phyloP scores from a whole-genome alignment of 2,888 invertebrate species.

The Dryadula phaetusa region DNA sequence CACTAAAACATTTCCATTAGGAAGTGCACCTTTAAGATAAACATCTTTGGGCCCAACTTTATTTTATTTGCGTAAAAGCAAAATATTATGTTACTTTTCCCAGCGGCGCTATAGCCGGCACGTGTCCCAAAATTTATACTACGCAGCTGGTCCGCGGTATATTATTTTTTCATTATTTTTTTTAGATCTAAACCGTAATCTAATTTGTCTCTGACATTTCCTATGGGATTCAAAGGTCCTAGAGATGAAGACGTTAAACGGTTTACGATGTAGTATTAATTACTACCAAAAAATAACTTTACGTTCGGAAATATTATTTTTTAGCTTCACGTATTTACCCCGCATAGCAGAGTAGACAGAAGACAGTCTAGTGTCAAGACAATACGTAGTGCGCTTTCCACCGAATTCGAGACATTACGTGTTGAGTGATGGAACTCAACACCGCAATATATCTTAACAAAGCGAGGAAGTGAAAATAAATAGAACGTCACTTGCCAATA shows the following conservation, averaged over 20 bases:
- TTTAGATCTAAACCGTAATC: constrained; percentile 43
- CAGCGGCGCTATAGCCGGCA: constrained; percentile 45
- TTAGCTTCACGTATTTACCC: too few relatives aligned
- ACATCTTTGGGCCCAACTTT: constrained; percentile 12
- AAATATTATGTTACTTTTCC: constrained; percentile 44
- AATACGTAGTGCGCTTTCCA: too few relatives aligned
- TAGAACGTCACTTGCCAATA: too few relatives aligned
- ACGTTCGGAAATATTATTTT: too few relatives aligned
- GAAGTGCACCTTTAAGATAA: constrained; percentile 13
- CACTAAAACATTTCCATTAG: constrained; percentile 6
- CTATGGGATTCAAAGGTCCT: constrained; percentile 37
- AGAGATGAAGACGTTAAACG: constrained; percentile 25
- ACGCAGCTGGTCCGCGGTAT: constrained; percentile 50
- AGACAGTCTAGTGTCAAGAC: too few relatives aligned
- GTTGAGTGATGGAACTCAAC: too few relatives aligned
- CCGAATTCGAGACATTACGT: too few relatives aligned
- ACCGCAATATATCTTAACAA: too few relatives aligned
- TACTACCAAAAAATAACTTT: too few relatives aligned
- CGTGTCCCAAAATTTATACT: constrained; percentile 50
- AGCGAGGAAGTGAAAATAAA: too few relatives aligned
- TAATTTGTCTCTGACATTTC: constrained; percentile 45
- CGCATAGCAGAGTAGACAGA: too few relatives aligned
- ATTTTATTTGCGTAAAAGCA: constrained; percentile 35
- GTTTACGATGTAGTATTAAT: background rate
- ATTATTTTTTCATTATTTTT: constrained; percentile 53